These are phyloP conservation scores for Aulostomus chinensis DNA, from an alignment of 2,797 vertebrate species.

Conservation along the genomic window DNA sequence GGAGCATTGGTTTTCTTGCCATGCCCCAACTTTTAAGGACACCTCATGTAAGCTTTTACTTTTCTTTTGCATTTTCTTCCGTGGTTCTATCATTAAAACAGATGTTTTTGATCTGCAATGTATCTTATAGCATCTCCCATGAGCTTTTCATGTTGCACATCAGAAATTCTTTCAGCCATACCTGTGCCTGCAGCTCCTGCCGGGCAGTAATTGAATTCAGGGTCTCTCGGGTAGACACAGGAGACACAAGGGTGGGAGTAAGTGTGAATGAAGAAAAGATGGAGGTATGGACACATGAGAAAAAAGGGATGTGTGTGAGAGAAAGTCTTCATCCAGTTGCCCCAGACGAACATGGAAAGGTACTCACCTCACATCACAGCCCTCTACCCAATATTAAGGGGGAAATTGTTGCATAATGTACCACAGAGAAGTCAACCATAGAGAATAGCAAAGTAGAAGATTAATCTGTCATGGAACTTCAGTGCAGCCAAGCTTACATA, in stretches of 20 bases:
- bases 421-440: conserved; percentile 22
- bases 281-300: conserved; percentile 12
- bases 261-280: conserved; percentile 47
- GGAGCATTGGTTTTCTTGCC: conserved; percentile 21
- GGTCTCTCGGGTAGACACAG: conserved; percentile 52
- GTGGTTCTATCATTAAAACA: too few relatives aligned
- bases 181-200: conserved; percentile 45
- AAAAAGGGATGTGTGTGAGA: neutral
- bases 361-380: conserved; percentile 31
- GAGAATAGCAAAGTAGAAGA: conserved; percentile 30
- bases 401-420: conserved; percentile 51
- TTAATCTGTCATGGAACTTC: conserved; percentile 22
- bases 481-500: conserved; percentile 5
- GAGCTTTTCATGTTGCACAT: conserved; percentile 25
- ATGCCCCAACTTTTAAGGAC: conserved; percentile 1
- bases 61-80: too few relatives aligned
- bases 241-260: conserved; percentile 45
- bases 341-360: conserved; percentile 36
- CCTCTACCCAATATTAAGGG: conserved; percentile 32
- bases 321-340: conserved; percentile 23
- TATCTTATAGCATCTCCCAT: too few relatives aligned
- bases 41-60: too few relatives aligned
- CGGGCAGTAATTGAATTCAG: conserved; percentile 71
- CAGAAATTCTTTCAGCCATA: conserved; percentile 51
- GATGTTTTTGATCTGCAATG: too few relatives aligned